Conservation (phyloP, 2,888 invertebrate species). For the Lathronympha strigana region DNA sequence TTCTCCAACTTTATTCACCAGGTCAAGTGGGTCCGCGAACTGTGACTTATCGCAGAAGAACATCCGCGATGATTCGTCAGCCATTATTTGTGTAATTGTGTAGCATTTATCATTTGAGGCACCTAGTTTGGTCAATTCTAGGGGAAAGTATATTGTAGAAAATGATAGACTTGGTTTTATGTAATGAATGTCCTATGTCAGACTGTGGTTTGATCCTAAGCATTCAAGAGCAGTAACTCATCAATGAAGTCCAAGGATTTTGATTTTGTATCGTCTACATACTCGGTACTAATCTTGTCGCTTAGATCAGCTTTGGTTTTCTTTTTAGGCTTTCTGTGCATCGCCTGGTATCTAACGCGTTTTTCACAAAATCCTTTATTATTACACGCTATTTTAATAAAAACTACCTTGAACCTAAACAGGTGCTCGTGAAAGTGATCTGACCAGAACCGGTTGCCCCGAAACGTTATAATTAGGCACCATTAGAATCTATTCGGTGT, state of each 20-base stretch:
- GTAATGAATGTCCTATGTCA: too few relatives aligned
- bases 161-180: too few relatives aligned
- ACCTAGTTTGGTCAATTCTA: background rate
- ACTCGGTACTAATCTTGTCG: too few relatives aligned
- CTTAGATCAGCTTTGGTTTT: too few relatives aligned
- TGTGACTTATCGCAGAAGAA: slow-evolving; percentile 11
- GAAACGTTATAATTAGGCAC: slow-evolving; percentile 6
- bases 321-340: too few relatives aligned
- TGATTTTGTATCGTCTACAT: too few relatives aligned
- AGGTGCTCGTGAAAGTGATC: background rate
- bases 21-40: slow-evolving; percentile 31
- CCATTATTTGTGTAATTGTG: background rate
- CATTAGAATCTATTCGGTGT: slow-evolving; percentile 5
- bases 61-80: slow-evolving; percentile 5
- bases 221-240: too few relatives aligned
- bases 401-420: background rate
- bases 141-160: too few relatives aligned
- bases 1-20: slow-evolving; percentile 21
- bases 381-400: background rate
- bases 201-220: too few relatives aligned
- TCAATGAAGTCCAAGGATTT: too few relatives aligned
- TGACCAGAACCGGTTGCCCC: background rate
- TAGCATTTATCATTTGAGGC: background rate
- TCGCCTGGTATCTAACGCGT: too few relatives aligned
- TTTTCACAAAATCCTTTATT: background rate